Conservation (phyloP, 2,888 invertebrate genomes). For the Erebia ligea region DNA sequence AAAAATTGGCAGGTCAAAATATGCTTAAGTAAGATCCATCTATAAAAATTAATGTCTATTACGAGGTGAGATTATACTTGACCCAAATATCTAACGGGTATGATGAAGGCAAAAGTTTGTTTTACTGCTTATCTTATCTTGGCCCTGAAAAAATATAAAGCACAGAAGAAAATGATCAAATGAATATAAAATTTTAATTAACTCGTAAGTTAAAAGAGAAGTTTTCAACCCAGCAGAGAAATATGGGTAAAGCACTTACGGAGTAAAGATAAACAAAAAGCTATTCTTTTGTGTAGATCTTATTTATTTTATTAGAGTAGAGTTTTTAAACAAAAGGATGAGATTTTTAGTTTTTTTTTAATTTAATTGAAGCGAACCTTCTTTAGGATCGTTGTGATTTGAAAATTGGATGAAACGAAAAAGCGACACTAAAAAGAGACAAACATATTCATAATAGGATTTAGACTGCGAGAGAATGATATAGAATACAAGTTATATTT, state of each 20-base stretch:
- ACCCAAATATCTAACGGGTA: too few species aligned
- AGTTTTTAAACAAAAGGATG: background rate
- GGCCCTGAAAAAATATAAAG: background rate
- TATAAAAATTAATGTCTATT: too few species aligned
- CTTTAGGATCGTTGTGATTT: too few species aligned
- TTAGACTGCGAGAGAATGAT: too few species aligned
- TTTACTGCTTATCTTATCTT: background rate
- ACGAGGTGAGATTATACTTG: too few species aligned
- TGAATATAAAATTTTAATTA: conserved; percentile 6
- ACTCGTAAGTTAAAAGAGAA: conserved; percentile 11
- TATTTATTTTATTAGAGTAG: background rate
- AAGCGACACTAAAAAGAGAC: too few species aligned
- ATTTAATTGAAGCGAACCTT: too few species aligned
- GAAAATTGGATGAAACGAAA: too few species aligned
- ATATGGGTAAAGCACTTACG: background rate
- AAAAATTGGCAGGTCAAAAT: too few species aligned
- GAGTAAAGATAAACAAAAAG: conserved; percentile 1
- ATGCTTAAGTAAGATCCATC: too few species aligned
- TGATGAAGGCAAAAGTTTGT: background rate
- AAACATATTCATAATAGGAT: too few species aligned
- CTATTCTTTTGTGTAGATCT: background rate
- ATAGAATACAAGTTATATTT: too few species aligned
- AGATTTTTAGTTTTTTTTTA: background rate
- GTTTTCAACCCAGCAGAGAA: background rate
- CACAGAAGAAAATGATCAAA: background rate